A percentile compares a stretch with the other conserved stretches of the same genome.
Evolutionary conservation across 2,113 vertebrate genomes (phyloP).

Genomic region (Carassius gibelio): DNA sequence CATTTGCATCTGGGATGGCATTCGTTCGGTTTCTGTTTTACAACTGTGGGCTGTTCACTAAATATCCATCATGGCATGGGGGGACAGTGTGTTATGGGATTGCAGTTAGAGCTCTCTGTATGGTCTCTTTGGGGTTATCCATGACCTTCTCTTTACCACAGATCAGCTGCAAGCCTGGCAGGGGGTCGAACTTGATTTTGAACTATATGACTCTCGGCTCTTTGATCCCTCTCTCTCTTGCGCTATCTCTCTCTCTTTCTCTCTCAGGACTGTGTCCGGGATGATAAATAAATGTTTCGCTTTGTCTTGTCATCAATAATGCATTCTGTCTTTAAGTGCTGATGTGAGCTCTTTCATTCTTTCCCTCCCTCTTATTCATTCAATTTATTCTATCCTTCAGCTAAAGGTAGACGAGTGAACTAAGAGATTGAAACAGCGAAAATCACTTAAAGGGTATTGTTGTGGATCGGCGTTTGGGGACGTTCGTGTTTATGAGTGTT

Average conservation of each 20-base stretch:
- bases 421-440: constrained; percentile 52
- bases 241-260: constrained; percentile 23
- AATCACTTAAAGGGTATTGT: constrained; percentile 58
- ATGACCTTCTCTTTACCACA: constrained; percentile 54
- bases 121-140: constrained; percentile 27
- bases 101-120: not conserved
- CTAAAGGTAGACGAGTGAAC: constrained; percentile 44
- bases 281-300: constrained; percentile 89
- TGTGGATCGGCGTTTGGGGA: constrained; percentile 48
- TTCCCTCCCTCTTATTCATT: constrained; percentile 46
- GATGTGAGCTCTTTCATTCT: constrained; percentile 80
- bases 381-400: constrained; percentile 47
- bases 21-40: not conserved
- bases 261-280: constrained; percentile 57
- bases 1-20: not conserved
- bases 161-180: not conserved
- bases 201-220: constrained; percentile 30
- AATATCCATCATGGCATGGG: not conserved
- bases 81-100: constrained; percentile 4
- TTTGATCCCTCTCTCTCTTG: constrained; percentile 44
- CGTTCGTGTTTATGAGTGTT: constrained; percentile 24
- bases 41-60: not conserved
- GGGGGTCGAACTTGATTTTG: not conserved
- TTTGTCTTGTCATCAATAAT: constrained; percentile 88
- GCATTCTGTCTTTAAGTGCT: constrained; percentile 83